Conservation (phyloP, 2,113 vertebrate genomes). For the Tetraodon nigroviridis region DNA sequence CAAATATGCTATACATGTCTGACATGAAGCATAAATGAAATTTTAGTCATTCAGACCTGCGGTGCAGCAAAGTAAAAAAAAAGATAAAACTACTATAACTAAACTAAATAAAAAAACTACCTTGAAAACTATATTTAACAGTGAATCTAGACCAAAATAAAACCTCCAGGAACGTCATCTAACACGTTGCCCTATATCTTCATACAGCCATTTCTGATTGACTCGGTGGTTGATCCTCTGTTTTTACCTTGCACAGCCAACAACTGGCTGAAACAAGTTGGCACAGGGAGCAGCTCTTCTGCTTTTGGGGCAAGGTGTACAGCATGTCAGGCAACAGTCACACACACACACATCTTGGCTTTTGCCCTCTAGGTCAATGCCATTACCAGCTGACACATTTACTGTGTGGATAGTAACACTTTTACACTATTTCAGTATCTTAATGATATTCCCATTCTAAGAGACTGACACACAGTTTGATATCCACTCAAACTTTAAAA, state of each 20-base stretch:
- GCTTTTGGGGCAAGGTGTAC: slow-evolving; percentile 48
- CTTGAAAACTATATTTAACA: too few species aligned
- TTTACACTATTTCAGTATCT: slow-evolving; percentile 1
- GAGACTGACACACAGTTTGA: neutral
- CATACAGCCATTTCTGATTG: too few species aligned
- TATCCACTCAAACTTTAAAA: too few species aligned
- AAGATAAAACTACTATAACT: too few species aligned
- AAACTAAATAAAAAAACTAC: too few species aligned
- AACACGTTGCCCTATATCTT: too few species aligned
- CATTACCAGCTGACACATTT: slow-evolving; percentile 63
- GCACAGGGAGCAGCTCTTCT: slow-evolving; percentile 33
- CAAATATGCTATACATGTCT: too few species aligned
- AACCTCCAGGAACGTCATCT: too few species aligned
- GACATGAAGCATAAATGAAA: too few species aligned
- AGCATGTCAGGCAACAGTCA: slow-evolving; percentile 33
- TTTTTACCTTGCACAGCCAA: neutral
- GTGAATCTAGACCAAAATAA: too few species aligned
- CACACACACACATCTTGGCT: slow-evolving; percentile 21
- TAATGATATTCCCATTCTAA: slow-evolving; percentile 13
- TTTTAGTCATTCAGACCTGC: too few species aligned
- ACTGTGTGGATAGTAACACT: slow-evolving; percentile 43
- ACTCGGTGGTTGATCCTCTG: neutral
- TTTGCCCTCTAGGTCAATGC: slow-evolving; percentile 27
- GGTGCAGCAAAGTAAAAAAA: too few species aligned
- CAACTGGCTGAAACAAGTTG: slow-evolving; percentile 17